Evolutionary conservation across 2,113 vertebrate species (phyloP), one percentile per base, ranked within the genome.

Genomic region (Pipra filicauda): DNA sequence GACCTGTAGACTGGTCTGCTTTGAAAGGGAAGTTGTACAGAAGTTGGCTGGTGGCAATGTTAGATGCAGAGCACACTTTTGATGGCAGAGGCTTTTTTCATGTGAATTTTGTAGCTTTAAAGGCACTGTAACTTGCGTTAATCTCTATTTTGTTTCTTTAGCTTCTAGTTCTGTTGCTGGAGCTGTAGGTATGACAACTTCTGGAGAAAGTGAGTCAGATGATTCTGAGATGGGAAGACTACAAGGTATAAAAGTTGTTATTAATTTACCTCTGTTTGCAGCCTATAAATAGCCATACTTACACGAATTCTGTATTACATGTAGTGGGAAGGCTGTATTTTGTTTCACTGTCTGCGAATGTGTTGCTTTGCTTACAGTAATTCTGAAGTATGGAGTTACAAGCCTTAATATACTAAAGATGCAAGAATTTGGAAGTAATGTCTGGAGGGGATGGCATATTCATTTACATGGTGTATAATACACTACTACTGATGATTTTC

Each of bases 221-320:
- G 99, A 99, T 97, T 99, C 99, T 65, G 99, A 99, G 98, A 99
- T 99, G 99, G 99, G 99, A 97, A 98, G 99, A 91, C 98, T 99
- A 88, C 99, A 99, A 99, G 99, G 99, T 99, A 98, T n/a, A 93
- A 82, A 73, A 83, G 43, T 37, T 51, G 21, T 88, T 91, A 65
- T 3, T 80, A 43, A 88, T 74, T 71, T 79, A 74, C 30, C 5
- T 33, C 33, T 17, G 15, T 82, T 93, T 82, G 11, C 24, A 57
- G 14, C 35, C 24, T 82, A 5, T 89, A 48, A 71, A 31, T 46
- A 84, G 43, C 15, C 9, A 22, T 37, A 67, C 21, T 30, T 78
- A 28, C 41, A 9, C 39, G 31, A 86, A 46, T 48, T 72, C 33
- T 74, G 8, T 80, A 39, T 66, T 59, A 19, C 5, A 22, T 19